phyloP scores from a whole-genome alignment of 2,797 vertebrate species.

The Ficedula albicollis region DNA sequence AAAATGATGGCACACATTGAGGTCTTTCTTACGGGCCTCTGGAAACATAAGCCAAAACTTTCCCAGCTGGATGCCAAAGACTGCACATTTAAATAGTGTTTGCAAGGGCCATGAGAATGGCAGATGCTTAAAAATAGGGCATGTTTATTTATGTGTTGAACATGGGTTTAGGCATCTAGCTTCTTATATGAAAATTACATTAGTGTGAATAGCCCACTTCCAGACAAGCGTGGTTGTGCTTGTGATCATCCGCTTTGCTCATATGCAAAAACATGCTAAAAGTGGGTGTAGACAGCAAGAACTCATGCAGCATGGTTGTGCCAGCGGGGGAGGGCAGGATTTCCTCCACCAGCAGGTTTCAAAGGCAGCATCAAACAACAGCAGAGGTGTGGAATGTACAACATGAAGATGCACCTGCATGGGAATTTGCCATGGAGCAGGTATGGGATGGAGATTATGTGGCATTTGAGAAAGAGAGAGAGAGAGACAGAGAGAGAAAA shows the following conservation, averaged over 20 bases:
- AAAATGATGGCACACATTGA: not conserved
- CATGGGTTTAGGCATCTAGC: not conserved
- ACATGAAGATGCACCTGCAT: not conserved
- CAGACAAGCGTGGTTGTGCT: not conserved
- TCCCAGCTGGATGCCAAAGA: not conserved
- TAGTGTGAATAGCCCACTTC: conserved; percentile 16
- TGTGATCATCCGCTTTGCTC: not conserved
- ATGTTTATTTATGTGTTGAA: conserved; percentile 35
- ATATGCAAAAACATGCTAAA: not conserved
- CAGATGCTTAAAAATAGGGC: conserved; percentile 15
- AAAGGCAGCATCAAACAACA: not conserved
- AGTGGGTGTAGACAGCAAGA: not conserved
- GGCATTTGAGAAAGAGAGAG: not conserved
- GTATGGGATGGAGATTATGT: not conserved
- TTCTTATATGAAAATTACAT: conserved; percentile 14
- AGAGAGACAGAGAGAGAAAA: not conserved
- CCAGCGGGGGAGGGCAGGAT: not conserved
- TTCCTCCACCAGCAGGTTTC: not conserved
- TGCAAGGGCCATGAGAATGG: conserved; percentile 4
- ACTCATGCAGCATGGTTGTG: fast-evolving
- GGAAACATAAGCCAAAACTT: not conserved
- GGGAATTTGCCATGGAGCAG: not conserved
- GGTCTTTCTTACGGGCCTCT: not conserved
- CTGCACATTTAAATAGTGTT: not conserved
- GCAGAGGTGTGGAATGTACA: not conserved